phyloP scores from a whole-genome alignment of 2,797 vertebrate genomes.

The Channa striata region DNA sequence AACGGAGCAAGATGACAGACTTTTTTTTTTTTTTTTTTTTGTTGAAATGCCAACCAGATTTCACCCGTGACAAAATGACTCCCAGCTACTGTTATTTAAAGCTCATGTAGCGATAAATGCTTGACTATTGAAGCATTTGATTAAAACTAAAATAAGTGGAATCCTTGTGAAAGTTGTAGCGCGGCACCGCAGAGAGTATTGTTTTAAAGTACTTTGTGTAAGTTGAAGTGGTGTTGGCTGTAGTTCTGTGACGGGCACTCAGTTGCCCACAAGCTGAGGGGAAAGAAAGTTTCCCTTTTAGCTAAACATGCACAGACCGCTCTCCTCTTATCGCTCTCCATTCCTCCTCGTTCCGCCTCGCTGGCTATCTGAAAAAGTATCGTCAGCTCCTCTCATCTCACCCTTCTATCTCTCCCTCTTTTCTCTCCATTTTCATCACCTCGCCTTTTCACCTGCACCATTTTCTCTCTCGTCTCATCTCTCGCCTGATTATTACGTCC shows the following conservation, averaged over 20 bases:
- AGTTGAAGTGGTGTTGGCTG: conserved; percentile 54
- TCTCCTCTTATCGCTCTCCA: conserved; percentile 59
- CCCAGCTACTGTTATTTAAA: conserved; percentile 1
- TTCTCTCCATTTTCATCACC: conserved; percentile 52
- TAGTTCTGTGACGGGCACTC: conserved; percentile 56
- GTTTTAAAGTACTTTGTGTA: conserved; percentile 43
- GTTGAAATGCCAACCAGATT: background rate
- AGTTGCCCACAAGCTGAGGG: conserved; percentile 38
- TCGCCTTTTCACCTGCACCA: conserved; percentile 39
- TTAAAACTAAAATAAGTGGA: conserved; percentile 33
- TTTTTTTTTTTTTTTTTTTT: background rate
- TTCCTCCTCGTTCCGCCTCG: conserved; percentile 56
- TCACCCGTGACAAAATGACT: background rate
- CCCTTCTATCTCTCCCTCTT: conserved; percentile 37
- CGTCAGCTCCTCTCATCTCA: conserved; percentile 52
- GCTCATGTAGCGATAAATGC: conserved; percentile 4
- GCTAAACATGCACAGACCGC: conserved; percentile 62
- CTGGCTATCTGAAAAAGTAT: conserved; percentile 63
- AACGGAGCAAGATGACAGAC: background rate
- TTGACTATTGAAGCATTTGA: conserved; percentile 6
- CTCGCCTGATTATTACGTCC: conserved; percentile 27
- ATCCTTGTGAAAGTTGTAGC: conserved; percentile 22
- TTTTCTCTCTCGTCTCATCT: conserved; percentile 40
- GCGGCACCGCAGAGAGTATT: conserved; percentile 18
- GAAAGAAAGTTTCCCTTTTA: conserved; percentile 52